Evolutionary conservation across 2,888 invertebrate species (phyloP).

Genomic region (Acrobeloides nanus): DNA sequence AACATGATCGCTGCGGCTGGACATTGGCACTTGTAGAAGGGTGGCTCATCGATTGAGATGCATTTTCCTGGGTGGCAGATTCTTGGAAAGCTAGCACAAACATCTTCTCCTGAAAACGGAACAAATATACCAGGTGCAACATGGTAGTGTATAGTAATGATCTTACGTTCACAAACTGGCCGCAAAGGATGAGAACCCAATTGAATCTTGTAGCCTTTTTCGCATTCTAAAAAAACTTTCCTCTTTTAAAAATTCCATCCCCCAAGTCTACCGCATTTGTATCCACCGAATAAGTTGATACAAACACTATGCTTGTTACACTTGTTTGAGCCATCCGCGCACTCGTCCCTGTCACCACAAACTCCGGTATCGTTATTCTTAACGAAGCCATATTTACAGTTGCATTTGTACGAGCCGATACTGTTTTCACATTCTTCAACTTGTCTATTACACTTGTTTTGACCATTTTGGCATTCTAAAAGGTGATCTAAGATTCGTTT

Average conservation of each 20-base stretch:
- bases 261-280: background rate
- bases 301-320: conserved; percentile 5
- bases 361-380: background rate
- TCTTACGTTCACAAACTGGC: conserved; percentile 8
- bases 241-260: no score
- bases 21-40: conserved; percentile 8
- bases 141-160: no score
- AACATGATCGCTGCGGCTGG: conserved; percentile 1
- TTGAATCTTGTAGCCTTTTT: no score
- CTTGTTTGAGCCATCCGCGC: background rate
- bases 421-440: conserved; percentile 12
- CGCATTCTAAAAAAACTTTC: no score
- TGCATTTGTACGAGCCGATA: conserved; percentile 8
- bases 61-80: conserved; percentile 12
- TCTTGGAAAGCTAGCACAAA: conserved; percentile 5
- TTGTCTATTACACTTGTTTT: conserved; percentile 10
- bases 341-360: conserved; percentile 3
- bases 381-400: conserved; percentile 10
- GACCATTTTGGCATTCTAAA: conserved; percentile 5
- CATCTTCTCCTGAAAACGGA: no score
- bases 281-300: conserved; percentile 3
- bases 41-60: conserved; percentile 1
- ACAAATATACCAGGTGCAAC: no score
- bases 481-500: conserved; percentile 2
- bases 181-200: conserved; percentile 4